phyloP scores from a whole-genome alignment of 1,140 invertebrate species.

The Akabosia matsudoensis region DNA sequence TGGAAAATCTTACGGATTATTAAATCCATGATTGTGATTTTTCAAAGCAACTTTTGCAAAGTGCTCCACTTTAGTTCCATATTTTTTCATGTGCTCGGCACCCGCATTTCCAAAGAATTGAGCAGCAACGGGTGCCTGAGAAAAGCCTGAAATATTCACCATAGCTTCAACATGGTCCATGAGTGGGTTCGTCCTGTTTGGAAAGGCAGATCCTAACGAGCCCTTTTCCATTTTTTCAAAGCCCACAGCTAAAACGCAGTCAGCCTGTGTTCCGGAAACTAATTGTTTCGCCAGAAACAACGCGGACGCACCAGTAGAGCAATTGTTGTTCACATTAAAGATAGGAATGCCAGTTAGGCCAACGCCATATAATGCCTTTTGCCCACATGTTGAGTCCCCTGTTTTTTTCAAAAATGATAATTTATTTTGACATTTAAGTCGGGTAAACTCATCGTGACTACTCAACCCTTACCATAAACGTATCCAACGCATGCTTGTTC shows the following conservation, averaged over 20 bases:
- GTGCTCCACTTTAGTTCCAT: constrained; percentile 86
- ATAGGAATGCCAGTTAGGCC: constrained; percentile 96
- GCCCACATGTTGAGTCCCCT: constrained; percentile 93
- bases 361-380: constrained; percentile 88
- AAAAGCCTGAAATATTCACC: constrained; percentile 74
- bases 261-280: constrained; percentile 66
- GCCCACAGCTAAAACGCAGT: constrained; percentile 88
- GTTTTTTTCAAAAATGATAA: not conserved
- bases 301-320: constrained; percentile 91
- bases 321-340: constrained; percentile 98
- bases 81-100: constrained; percentile 94
- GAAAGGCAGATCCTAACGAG: constrained; percentile 72
- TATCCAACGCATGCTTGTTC: constrained; percentile 90
- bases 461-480: constrained; percentile 71
- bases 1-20: constrained; percentile 75
- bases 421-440: constrained; percentile 9
- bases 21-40: constrained; percentile 93
- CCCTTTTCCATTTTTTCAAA: constrained; percentile 98
- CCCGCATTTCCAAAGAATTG: constrained; percentile 97
- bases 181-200: constrained; percentile 87
- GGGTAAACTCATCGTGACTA: not conserved
- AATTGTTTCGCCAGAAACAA: constrained; percentile 86
- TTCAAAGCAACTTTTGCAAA: constrained; percentile 97
- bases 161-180: constrained; percentile 87
- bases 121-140: constrained; percentile 77